Base-by-base conservation (phyloP, 2,888 invertebrate species). In the Busseola fusca region DNA sequence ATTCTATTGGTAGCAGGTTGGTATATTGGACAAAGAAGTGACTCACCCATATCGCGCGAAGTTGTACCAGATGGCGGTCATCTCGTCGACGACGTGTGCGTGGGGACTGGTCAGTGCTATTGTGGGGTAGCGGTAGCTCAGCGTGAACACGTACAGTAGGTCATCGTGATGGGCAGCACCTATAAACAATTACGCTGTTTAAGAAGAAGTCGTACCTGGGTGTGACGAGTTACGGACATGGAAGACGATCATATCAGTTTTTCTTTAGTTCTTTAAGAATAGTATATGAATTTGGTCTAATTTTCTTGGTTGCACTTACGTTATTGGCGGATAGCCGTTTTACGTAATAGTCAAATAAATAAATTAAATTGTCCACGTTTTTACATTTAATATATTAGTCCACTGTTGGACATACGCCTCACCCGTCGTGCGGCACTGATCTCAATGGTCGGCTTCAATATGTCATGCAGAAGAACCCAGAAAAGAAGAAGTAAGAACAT, bases 101-200 rank as follows among this genome's bases (percentile, higher is more conserved):
- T 96, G 95, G 0, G 88, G 88, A 25, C 90, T 92, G 68, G 72
- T 83, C 50, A 73, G 75, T 21, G 86, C 78, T 68, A 96, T 93
- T 66, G 83, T 87, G 0, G 96, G 95, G 86, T 88, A 93, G 25
- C 83, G 82, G 86, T 88, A 91, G 74, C 89, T 87, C 80, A 93
- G 87, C 7, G 91, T 90, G 87, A 96, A 96, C 57, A 96, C 76
- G 86, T 96, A 96, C 77, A 96, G 87, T 57, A 96, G 86, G 84
- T 96, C 96, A 71, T 96, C 94, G 76, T 93, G 93, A 73, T 94
- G 94, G 3, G 92, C 89, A 0, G 90, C 92, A 2, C 90, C 96
- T 96, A 58, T 1, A 0, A 1, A n/a, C 12, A 56, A 37, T 9
- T 1, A 21, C 12, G 16, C n/a, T 10, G 1, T 25, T 30, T 10